Base-by-base conservation (phyloP, 2,888 invertebrate genomes). In the Pristionchus maxplancki region DNA sequence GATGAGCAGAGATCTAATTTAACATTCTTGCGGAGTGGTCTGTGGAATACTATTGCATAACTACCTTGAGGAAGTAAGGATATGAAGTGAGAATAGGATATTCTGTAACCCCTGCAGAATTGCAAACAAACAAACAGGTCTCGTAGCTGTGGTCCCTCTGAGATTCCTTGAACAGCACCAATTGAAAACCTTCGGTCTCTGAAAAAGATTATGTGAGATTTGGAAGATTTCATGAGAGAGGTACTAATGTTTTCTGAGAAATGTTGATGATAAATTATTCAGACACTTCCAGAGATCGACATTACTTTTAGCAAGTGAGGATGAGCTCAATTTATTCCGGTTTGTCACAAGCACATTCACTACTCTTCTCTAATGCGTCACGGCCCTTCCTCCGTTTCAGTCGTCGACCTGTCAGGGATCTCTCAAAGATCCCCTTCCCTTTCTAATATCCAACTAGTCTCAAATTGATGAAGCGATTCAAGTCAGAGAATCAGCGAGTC, bases 131-230 rank as follows among this genome's bases (percentile, higher is more conserved):
- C 82, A 53, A 53, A 83, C 82, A 34, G 2, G 34, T 28, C 34
- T 50, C 53, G 11, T 31, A 83, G 44, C 53, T 53, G 82, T 83
- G 82, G 24, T 83, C 82, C 44, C 82, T 83, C 8, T 28, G 13
- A 2, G 82, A 83, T 37, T 78, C 44, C 78, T 48, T 78, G 44
- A 78, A 44, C n/a, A n/a, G 13, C 44, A 78, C n/a, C 44, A 78
- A 34, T 48, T 78, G 48, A n/a, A 78, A 78, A 11, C 44, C 78
- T 48, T 40, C 78, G 6, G 78, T 48, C 17, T 40, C 78, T 78
- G 44, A 48, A 78, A 78, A 17, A 34, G 13, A 31, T n/a, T 58
- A 58, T 58, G 58, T 58, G 58, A 24, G 58, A 58, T 58, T 58
- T 58, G n/a, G 58, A 71, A 34, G 71, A 71, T 34, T 9, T 17